These are phyloP conservation scores for Protonibea diacanthus DNA, from an alignment of 2,797 vertebrate species.

Conservation along the genomic window DNA sequence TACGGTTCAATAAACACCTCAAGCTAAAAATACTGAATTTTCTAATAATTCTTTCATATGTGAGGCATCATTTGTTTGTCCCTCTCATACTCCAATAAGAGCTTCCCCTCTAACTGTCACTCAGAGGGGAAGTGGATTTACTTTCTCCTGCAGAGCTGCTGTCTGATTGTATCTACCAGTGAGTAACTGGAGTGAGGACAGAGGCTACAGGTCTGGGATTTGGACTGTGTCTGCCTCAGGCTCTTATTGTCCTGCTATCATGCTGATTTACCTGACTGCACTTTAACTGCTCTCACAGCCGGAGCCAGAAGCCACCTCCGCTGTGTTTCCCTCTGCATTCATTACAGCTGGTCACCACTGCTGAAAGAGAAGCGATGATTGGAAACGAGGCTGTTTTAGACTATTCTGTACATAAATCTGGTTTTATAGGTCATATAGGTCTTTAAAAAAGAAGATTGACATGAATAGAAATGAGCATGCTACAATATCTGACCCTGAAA, in stretches of 20 bases:
- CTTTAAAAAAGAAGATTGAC: not conserved
- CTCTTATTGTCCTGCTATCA: constrained; percentile 51
- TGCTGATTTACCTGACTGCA: constrained; percentile 67
- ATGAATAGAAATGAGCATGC: no score
- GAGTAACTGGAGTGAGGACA: constrained; percentile 37
- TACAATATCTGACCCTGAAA: no score
- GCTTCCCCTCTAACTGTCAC: not conserved
- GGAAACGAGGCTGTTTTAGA: no score
- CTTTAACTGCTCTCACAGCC: constrained; percentile 55
- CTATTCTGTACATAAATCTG: not conserved
- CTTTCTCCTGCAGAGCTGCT: constrained; percentile 40
- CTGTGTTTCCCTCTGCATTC: constrained; percentile 7
- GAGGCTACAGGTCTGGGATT: constrained; percentile 34
- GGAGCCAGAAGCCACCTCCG: constrained; percentile 18
- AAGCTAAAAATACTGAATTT: no score
- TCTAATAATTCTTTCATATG: not conserved
- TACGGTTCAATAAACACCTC: no score
- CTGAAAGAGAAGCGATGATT: constrained; percentile 2
- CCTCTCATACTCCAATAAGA: not conserved
- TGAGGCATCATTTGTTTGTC: not conserved
- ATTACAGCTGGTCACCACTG: not conserved
- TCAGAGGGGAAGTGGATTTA: constrained; percentile 29
- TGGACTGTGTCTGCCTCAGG: constrained; percentile 58
- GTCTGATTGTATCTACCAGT: constrained; percentile 61
- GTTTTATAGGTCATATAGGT: not conserved